Evolutionary conservation across 2,113 vertebrate genomes (phyloP).

Genomic region (Malurus cyaneus): DNA sequence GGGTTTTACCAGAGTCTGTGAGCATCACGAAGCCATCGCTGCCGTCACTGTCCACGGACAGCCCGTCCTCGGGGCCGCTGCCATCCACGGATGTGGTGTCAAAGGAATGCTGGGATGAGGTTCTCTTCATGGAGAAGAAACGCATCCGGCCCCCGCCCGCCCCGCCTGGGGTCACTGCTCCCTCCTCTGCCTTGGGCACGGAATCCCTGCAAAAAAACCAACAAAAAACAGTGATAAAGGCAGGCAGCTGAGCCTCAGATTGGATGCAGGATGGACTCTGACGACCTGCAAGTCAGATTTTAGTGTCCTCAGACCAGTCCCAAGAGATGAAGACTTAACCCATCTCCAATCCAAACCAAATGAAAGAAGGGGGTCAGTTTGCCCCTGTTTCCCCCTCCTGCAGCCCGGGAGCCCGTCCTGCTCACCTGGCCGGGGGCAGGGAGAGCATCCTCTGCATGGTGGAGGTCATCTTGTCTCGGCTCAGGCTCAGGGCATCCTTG

Average conservation of each 20-base stretch:
- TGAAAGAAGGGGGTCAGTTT: not conserved
- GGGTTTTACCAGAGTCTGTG: constrained; percentile 82
- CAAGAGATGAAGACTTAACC: not conserved
- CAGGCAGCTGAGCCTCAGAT: not conserved
- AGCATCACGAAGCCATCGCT: constrained; percentile 89
- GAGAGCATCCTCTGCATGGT: constrained; percentile 91
- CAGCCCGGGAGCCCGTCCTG: not conserved
- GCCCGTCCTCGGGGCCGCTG: constrained; percentile 85
- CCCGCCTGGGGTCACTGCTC: constrained; percentile 53
- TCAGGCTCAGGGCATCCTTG: constrained; percentile 90
- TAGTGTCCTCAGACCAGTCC: not conserved
- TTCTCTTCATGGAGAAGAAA: constrained; percentile 85
- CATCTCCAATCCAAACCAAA: fast-evolving
- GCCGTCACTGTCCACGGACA: constrained; percentile 89
- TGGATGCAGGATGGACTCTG: not conserved
- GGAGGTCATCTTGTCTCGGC: constrained; percentile 83
- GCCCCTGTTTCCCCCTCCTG: not conserved
- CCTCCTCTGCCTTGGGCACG: constrained; percentile 79
- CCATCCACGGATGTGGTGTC: constrained; percentile 87
- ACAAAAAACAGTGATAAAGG: not conserved
- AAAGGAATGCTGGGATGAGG: constrained; percentile 89
- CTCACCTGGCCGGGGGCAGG: constrained; percentile 80
- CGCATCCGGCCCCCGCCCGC: constrained; percentile 62
- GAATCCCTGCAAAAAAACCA: constrained; percentile 74
- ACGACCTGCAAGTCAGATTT: not conserved